phyloP scores from a whole-genome alignment of 2,113 vertebrate genomes.

The Notarius lentiginosus region DNA sequence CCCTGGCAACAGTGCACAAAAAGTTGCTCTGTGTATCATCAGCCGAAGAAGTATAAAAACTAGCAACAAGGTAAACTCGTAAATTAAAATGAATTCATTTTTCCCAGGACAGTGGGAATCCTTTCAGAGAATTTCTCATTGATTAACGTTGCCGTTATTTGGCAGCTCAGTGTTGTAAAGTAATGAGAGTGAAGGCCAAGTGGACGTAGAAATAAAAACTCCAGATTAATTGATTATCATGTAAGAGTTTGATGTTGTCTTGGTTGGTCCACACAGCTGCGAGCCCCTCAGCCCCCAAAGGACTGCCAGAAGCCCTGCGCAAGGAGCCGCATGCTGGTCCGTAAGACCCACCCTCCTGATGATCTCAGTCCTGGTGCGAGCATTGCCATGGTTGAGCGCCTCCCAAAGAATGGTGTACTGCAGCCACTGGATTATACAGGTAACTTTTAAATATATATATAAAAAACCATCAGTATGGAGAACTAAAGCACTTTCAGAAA shows the following conservation, averaged over 20 bases:
- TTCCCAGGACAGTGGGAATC: not conserved
- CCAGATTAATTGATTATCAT: not conserved
- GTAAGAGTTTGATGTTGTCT: not conserved
- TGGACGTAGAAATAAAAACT: not conserved
- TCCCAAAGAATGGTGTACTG: constrained; percentile 30
- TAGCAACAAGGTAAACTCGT: not conserved
- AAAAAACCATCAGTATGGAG: not conserved
- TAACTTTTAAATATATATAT: constrained; percentile 52
- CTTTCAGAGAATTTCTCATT: not conserved
- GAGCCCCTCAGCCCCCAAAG: constrained; percentile 56
- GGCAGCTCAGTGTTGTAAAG: not conserved
- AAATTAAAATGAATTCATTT: not conserved
- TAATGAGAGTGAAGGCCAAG: not conserved
- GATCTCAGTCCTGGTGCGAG: constrained; percentile 38
- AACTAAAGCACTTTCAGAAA: not conserved
- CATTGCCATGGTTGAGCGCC: constrained; percentile 65
- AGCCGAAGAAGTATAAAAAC: not conserved
- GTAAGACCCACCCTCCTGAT: constrained; percentile 63
- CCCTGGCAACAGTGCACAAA: too few species aligned
- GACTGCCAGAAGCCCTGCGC: constrained; percentile 54
- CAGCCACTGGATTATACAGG: constrained; percentile 71
- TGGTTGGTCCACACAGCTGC: constrained; percentile 66
- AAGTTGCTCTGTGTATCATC: too few species aligned
- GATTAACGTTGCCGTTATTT: not conserved
- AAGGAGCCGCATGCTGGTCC: constrained; percentile 61